Percentiles rank a stretch among this genome's conserved stretches.
phyloP scores from a whole-genome alignment of 2,113 vertebrate species.

The Rhabdornis inornatus region DNA sequence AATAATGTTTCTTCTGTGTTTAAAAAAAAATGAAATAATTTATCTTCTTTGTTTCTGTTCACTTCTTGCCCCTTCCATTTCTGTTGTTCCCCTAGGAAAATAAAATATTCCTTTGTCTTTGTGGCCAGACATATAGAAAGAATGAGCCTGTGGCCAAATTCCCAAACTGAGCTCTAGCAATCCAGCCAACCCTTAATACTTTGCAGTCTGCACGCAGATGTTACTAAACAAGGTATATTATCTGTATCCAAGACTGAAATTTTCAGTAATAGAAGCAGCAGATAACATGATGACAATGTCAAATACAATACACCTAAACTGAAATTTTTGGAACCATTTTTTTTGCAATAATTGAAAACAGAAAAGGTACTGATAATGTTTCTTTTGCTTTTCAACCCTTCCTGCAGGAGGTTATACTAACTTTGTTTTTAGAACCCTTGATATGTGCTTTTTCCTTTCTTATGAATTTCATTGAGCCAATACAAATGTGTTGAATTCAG shows the following conservation, averaged over 20 bases:
- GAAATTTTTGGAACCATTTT: not conserved
- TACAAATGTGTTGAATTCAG: not conserved
- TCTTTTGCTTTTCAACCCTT: not conserved
- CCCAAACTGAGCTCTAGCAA: not conserved
- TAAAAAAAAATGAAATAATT: not conserved
- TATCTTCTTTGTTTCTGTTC: not conserved
- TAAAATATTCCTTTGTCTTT: slow-evolving; percentile 3
- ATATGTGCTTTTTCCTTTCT: not conserved
- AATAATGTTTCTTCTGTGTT: not conserved
- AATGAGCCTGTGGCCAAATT: slow-evolving; percentile 31
- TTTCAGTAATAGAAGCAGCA: not conserved
- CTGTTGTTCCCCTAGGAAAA: not conserved
- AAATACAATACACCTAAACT: not conserved
- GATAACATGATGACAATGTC: not conserved
- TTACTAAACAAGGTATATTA: not conserved
- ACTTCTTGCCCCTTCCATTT: not conserved
- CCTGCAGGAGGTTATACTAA: not conserved
- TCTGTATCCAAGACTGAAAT: not conserved
- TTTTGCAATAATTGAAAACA: not conserved
- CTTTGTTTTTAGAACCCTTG: not conserved
- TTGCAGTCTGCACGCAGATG: not conserved
- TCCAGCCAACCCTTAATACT: not conserved
- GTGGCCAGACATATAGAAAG: not conserved
- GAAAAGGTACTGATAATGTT: not conserved
- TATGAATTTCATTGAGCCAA: not conserved